Evolutionary conservation across 2,113 vertebrate species (phyloP), one percentile per base, ranked within the genome.

Genomic region (Scatophagus argus): DNA sequence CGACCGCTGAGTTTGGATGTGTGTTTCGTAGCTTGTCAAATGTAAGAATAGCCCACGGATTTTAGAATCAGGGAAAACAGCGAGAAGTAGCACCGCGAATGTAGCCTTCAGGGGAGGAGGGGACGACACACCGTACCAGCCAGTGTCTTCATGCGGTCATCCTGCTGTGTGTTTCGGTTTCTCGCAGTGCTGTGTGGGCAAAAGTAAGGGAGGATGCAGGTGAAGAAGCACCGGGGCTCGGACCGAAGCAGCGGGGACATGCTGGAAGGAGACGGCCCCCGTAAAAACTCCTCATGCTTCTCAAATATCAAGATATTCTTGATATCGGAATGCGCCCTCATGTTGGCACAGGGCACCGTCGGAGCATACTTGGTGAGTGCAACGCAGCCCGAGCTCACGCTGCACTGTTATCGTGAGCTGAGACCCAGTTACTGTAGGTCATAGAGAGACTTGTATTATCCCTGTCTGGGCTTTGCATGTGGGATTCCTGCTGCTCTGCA

Each of bases 311-410:
- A 97, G 94, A 96, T 99, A 87, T 99, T 99, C 91, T 89, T 99
- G 88, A 94, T 98, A 82, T 96, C 98, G 82, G 97, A 99, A 94
- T 99, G 98, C 90, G 97, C 97, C 13, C 94, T 99, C 86, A 97
- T 99, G 97, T 89, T 99, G 95, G 98, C 98, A 19, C 98, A 99
- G 93, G 97, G 97, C 90, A 99, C 98, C 17, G 97, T 99, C 65
- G 97, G 97, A 87, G 97, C 98, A 17, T 99, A 99, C 94, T 96
- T 99, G 97, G 98, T 99, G 92, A 99, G 98, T 96, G 36, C 41
- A 61, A 43, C 77, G 31, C 76, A 79, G 8, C n/a, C 56, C n/a
- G n/a, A n/a, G n/a, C n/a, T 59, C 55, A 13, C 16, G 8, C 54
- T 8, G 58, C 21, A 61, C 59, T 44, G 5, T n/a, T n/a, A n/a